These are phyloP conservation scores for Carapus acus DNA, from an alignment of 2,797 vertebrate species.

Conservation along the genomic window DNA sequence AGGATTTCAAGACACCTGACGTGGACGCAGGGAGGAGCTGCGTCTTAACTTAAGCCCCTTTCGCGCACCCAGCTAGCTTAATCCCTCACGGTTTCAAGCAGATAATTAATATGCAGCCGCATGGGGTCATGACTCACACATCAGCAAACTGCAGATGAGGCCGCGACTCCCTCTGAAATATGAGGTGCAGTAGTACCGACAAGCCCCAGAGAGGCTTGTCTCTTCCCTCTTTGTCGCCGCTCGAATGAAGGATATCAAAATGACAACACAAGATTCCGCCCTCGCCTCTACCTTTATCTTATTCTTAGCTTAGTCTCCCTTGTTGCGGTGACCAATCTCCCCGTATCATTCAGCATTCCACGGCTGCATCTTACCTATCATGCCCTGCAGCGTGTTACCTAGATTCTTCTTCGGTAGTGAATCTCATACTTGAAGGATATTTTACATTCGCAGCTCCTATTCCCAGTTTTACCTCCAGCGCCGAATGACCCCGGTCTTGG, in stretches of 20 bases:
- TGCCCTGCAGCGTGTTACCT: too few relatives aligned
- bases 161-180: conserved; percentile 12
- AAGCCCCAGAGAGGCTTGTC: not conserved
- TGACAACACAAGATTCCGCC: too few relatives aligned
- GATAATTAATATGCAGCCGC: conserved; percentile 11
- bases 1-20: conserved; percentile 5
- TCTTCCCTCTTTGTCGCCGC: not conserved
- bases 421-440: not conserved
- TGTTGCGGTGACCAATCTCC: too few relatives aligned
- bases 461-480: not conserved
- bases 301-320: too few relatives aligned
- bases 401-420: not conserved
- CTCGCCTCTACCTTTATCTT: too few relatives aligned
- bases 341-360: too few relatives aligned
- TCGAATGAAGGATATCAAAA: not conserved
- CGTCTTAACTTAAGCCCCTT: conserved; percentile 7
- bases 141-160: conserved; percentile 1
- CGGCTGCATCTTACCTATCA: too few relatives aligned
- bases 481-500: conserved; percentile 1
- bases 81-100: conserved; percentile 20
- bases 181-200: not conserved
- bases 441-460: not conserved
- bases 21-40: conserved; percentile 4
- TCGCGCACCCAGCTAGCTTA: conserved; percentile 2
- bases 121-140: conserved; percentile 14